Base-by-base conservation (phyloP, 2,113 vertebrate genomes). In the Mixornis gularis region DNA sequence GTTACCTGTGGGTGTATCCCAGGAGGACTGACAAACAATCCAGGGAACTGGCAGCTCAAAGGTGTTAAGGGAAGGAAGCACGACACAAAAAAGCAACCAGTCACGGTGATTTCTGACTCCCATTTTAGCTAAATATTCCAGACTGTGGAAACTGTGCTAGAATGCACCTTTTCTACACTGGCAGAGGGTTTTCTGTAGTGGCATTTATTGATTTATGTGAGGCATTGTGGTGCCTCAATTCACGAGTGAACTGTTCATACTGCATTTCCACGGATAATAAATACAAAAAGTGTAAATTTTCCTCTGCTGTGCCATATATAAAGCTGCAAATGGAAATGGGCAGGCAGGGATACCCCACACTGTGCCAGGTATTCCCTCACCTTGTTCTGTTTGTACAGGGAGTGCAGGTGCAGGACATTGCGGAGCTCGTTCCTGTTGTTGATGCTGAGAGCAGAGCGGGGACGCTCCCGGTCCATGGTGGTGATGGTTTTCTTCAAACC, bases 381-480 rank as follows among this genome's bases (percentile, higher is more conserved):
- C 98, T 99, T 99, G 87, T 99, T 99, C 26, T 98, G 97, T 52
- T 96, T 98, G 87, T 99, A 99, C 78, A 99, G 80, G 77, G 94
- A 94, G 34, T 99, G 98, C 4, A 99, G 95, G 76, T 98, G 98
- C 21, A 99, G 97, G 30, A 98, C 94, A n/a, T 96, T 97, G 12
- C 98, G 97, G 38, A 99, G 97, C 17, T 98, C 97, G 0, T 97
- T 98, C 76, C 99, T 98, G 97, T 98, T 99, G 82, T 97, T 99
- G 91, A 99, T 98, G 90, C 99, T 99, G 62, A 97, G 96, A 2
- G 94, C 94, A 17, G 98, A 98, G 72, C 99, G 98, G 12, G 99
- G 99, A 74, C 97, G 97, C 68, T 99, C 99, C 83, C 94, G 98
- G 38, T 99, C 99, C 98, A 99, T 98, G 85, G 97, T 98, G 46